phyloP scores from a whole-genome alignment of 2,888 invertebrate species.

The Urechis unicinctus region DNA sequence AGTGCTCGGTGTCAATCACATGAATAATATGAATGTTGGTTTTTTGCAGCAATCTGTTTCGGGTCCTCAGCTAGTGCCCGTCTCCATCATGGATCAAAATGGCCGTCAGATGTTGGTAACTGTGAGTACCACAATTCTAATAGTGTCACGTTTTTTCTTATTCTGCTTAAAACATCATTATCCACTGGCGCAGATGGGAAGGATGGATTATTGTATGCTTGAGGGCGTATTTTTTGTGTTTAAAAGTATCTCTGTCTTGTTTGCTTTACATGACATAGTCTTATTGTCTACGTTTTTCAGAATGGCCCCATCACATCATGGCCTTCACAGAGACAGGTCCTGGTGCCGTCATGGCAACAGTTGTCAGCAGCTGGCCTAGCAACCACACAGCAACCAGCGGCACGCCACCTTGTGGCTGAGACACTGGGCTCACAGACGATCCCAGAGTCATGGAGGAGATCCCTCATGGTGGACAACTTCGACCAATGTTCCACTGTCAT shows the following conservation, averaged over 20 bases:
- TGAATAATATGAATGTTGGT: no score
- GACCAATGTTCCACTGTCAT: constrained; percentile 17
- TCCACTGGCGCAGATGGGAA: no score
- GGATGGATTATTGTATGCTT: no score
- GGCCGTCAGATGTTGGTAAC: constrained; percentile 74
- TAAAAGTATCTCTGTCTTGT: no score
- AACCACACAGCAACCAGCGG: constrained; percentile 34
- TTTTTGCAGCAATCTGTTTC: neutral
- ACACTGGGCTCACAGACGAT: constrained; percentile 33
- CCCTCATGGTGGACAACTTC: constrained; percentile 55
- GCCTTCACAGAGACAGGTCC: constrained; percentile 68
- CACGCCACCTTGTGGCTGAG: constrained; percentile 38
- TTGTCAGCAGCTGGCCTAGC: constrained; percentile 49
- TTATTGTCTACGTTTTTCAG: constrained; percentile 31
- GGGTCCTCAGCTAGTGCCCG: constrained; percentile 73
- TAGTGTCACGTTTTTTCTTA: no score
- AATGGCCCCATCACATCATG: constrained; percentile 67
- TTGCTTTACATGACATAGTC: neutral
- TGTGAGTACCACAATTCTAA: constrained; percentile 50
- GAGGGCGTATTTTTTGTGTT: no score
- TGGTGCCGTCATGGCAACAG: constrained; percentile 76
- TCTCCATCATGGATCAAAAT: constrained; percentile 84
- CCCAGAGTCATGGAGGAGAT: constrained; percentile 63
- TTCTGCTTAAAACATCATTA: no score
- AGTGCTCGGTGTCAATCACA: no score